Evolutionary conservation across 2,888 invertebrate species (phyloP), one percentile per base, ranked within the genome.

Genomic region (Junonia oenone): DNA sequence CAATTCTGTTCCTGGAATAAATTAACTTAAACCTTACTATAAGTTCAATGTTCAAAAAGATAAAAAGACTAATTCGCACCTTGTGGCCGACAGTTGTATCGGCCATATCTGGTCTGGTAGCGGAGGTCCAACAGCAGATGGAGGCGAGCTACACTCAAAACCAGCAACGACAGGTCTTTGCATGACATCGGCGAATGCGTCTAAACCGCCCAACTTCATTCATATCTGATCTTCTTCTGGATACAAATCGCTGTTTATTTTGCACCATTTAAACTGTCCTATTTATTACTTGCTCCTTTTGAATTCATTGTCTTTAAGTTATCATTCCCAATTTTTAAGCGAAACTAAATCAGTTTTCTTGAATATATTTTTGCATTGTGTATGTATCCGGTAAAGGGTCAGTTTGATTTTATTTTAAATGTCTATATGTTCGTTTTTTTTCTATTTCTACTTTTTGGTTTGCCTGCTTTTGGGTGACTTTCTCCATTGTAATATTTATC

Each of bases 51-150:
- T 11, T 5, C 4, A 13, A 45, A 8, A 3, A 4, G 9, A 45
- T 1, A 47, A 51, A 53, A 22, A 40, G 45, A 56, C 51, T 63
- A 59, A 62, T 53, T 52, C 17, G n/a, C 45, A 53, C 57, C 52
- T 83, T 83, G 63, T 81, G 78, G 73, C 73, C 67, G 63, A 81
- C 93, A 95, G 94, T 95, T 92, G 93, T 94, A 86, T 93, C 93
- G 89, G 94, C 94, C 85, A 93, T 95, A 91, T 93, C 95, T 81
- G 94, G 94, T 82, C 93, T 95, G 86, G 92, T 95, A 90, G 93
- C 94, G 72, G 95, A 95, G 87, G 94, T 95, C 91, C 94, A 94
- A 87, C 93, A 94, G 80, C 93, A 94, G 91, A 89, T 93, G 91
- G 91, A 93, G 83, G 91, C 89, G 82, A 79, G 79, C 81, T 81